Evolutionary conservation across 1,140 invertebrate species (phyloP).

Genomic region (Papilio glaucus): DNA sequence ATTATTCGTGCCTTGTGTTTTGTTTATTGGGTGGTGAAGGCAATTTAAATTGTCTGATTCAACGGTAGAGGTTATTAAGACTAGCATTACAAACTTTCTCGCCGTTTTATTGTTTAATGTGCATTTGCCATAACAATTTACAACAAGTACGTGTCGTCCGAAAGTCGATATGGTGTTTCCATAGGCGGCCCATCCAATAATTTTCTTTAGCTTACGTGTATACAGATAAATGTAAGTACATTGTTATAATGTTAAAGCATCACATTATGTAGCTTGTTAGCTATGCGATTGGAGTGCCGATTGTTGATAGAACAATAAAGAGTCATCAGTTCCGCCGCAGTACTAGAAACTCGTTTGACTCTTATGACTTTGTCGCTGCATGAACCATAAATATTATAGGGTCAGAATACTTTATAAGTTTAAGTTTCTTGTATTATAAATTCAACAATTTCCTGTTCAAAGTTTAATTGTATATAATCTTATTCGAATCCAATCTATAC

Average conservation of each 20-base stretch:
- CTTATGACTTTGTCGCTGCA: neutral
- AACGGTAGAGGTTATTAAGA: neutral
- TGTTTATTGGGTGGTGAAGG: too few species aligned
- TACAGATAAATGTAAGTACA: neutral
- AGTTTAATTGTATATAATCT: neutral
- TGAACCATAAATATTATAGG: neutral
- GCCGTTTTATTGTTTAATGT: too few species aligned
- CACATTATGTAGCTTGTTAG: neutral
- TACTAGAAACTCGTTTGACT: neutral
- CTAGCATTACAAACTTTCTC: neutral
- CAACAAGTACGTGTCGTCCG: neutral
- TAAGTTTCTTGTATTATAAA: too few species aligned
- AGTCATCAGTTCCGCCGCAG: constrained; percentile 9
- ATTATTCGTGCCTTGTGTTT: too few species aligned
- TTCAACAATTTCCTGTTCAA: neutral
- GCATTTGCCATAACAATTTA: too few species aligned
- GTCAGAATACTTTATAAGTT: neutral
- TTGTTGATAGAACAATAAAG: constrained; percentile 3
- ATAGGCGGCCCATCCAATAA: neutral
- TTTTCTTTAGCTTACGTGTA: neutral
- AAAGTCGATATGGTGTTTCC: neutral
- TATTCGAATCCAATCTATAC: neutral
- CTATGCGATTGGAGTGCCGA: neutral
- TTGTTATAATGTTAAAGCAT: neutral
- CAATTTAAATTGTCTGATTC: neutral